Base-by-base conservation (phyloP, 2,888 invertebrate species). In the Amaurobius ferox region DNA sequence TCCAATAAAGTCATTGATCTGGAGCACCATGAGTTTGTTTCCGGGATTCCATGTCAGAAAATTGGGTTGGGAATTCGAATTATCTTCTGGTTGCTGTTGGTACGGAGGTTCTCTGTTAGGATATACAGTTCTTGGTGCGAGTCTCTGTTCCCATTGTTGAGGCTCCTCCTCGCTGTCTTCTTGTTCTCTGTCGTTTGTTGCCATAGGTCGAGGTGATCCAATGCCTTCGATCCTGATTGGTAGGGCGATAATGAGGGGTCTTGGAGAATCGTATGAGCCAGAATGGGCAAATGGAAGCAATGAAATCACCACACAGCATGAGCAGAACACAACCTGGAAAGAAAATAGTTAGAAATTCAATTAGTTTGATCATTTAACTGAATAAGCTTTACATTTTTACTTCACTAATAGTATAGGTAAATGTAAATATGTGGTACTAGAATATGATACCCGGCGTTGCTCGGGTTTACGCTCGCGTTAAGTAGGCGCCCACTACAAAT, bases 1-100 rank as follows among this genome's bases (percentile, higher is more conserved):
- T 7, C 44, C 44, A 26, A 85, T 72, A 72, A 61, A 85, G 19
- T 85, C 83, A 28, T 66, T 77, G 55, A 85, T 64, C 26, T 85
- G 83, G 6, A 85, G 55, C n/a, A 85, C 39, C 83, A 85, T 77
- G 30, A 85, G 66, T 19, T 55, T 66, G 26, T 62, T 71, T 19
- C 61, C 72, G 0, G 77, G 77, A 19, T 77, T 77, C 77, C 77
- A 85, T 0, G 66, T 32, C 11, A 85, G 71, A 11, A 85, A 85
- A 3, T 26, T 32, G 0, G 48, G 40, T 64, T 83, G 28, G 39
- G 66, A 16, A 11, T 67, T 67, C 19, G 67, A 19, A 29, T 29
- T n/a, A 0, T 32, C 9, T 9, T 71, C 64, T 29, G 71, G 55
- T 1, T 85, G 66, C 13, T 77, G 71, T 0, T 28, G 71, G 16